A percentile compares a stretch with the other conserved stretches of the same genome.
Evolutionary conservation across 2,888 invertebrate species (phyloP).

Genomic region (Ryuthela nishihirai): DNA sequence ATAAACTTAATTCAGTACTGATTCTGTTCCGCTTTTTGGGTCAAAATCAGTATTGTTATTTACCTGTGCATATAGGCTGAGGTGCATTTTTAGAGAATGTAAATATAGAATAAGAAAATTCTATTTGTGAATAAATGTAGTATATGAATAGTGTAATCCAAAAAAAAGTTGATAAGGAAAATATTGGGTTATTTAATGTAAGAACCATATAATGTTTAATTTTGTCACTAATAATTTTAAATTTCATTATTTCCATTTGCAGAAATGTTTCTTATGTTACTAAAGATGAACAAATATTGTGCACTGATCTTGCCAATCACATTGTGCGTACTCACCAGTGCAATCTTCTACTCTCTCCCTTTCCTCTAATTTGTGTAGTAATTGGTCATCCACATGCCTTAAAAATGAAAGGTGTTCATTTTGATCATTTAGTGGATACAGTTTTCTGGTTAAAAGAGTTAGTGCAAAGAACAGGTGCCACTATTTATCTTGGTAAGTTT

Average conservation of each 20-base stretch:
- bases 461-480: slow-evolving; percentile 17
- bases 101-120: too few species aligned
- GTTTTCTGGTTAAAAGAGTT: slow-evolving; percentile 26
- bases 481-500: slow-evolving; percentile 13
- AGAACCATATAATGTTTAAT: too few species aligned
- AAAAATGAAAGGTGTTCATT: slow-evolving; percentile 5
- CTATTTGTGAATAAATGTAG: too few species aligned
- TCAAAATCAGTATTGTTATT: too few species aligned
- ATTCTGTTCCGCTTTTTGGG: too few species aligned
- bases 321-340: slow-evolving; percentile 68
- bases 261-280: slow-evolving; percentile 48
- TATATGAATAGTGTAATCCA: too few species aligned
- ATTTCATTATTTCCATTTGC: neutral
- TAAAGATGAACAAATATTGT: slow-evolving; percentile 56
- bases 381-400: slow-evolving; percentile 11
- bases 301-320: slow-evolving; percentile 64
- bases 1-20: too few species aligned
- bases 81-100: too few species aligned
- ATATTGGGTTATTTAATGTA: too few species aligned
- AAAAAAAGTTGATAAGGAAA: too few species aligned
- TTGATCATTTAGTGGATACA: slow-evolving; percentile 8
- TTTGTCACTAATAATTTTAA: too few species aligned
- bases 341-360: slow-evolving; percentile 63
- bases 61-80: too few species aligned
- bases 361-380: slow-evolving; percentile 60